Base-by-base conservation (phyloP, 2,113 vertebrate species). In the Hassar affinis region DNA sequence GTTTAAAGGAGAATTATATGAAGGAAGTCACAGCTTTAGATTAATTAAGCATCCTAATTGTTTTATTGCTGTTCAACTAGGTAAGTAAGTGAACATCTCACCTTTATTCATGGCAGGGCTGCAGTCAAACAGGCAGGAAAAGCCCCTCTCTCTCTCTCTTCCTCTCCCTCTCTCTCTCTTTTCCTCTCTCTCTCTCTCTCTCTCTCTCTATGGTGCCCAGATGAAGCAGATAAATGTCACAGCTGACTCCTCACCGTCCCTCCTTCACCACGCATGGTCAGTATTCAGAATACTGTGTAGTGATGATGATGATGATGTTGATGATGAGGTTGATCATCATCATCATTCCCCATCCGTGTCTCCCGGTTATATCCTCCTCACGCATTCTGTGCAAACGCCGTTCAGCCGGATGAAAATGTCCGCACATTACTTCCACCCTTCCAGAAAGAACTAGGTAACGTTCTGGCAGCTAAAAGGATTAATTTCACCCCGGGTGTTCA, bases 41-140 rank as follows among this genome's bases (percentile, higher is more conserved):
- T 75, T 51, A 6, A 52, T 52, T 18, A 52, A 33, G 3, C 45
- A 1, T 51, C 14, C 2, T 51, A 9, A 27, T 75, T 33, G 72
- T 9, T 75, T 75, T 75, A 33, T 18, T 18, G 27, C 47, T 75
- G 8, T 6, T 51, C 8, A 9, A 30, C 27, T 51, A 7, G 11
- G 0, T 27, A n/a, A n/a, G 47, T 27, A 7, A 54, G 11, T 18
- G 27, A 12, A 17, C 9, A 1, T 59, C 83, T 86, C 85, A 87
- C 87, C 84, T 85, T 62, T 86, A 62, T 83, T 78, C 82, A 83
- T 83, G 27, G 78, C 51, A 66, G 56, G 56, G 38, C 38, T 79
- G 77, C 77, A 78, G 76, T 71, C 69, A 78, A 75, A 45, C 84
- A 84, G 64, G 42, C 78, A 47, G 42, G 77, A 7, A n/a, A 20